These are phyloP conservation scores for Alosa sapidissima DNA, from an alignment of 2,797 vertebrate genomes.

Conservation along the genomic window DNA sequence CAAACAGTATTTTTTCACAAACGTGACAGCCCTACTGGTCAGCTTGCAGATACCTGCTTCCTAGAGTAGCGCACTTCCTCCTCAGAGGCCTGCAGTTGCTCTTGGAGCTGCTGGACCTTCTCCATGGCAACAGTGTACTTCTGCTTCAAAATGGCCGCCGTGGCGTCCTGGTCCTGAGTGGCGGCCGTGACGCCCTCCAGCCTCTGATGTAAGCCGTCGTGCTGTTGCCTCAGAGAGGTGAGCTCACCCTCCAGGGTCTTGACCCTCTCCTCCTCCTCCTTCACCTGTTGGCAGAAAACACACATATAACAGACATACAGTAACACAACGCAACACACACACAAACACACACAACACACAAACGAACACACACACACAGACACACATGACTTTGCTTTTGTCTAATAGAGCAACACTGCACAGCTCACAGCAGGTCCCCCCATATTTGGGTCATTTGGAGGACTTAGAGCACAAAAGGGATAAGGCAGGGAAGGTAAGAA, in stretches of 20 bases:
- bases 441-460: constrained; percentile 19
- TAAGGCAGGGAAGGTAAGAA: constrained; percentile 8
- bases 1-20: too few species aligned
- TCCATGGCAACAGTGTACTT: constrained; percentile 64
- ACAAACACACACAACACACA: constrained; percentile 42
- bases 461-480: constrained; percentile 14
- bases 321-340: constrained; percentile 31
- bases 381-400: constrained; percentile 11
- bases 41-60: constrained; percentile 59
- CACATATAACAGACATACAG: not conserved
- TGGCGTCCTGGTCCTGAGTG: constrained; percentile 55
- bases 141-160: constrained; percentile 62
- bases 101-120: constrained; percentile 61
- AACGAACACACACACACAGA: not conserved
- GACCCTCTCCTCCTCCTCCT: constrained; percentile 14
- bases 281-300: constrained; percentile 21
- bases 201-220: constrained; percentile 54
- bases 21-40: not conserved
- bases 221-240: constrained; percentile 52
- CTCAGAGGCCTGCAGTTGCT: constrained; percentile 54
- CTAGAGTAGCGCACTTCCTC: constrained; percentile 64
- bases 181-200: constrained; percentile 50
- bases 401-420: not conserved
- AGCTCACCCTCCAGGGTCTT: constrained; percentile 57
- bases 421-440: constrained; percentile 10